phyloP scores from a whole-genome alignment of 35 echinoderm and acorn worm species.

The Eucidaris tribuloides region DNA sequence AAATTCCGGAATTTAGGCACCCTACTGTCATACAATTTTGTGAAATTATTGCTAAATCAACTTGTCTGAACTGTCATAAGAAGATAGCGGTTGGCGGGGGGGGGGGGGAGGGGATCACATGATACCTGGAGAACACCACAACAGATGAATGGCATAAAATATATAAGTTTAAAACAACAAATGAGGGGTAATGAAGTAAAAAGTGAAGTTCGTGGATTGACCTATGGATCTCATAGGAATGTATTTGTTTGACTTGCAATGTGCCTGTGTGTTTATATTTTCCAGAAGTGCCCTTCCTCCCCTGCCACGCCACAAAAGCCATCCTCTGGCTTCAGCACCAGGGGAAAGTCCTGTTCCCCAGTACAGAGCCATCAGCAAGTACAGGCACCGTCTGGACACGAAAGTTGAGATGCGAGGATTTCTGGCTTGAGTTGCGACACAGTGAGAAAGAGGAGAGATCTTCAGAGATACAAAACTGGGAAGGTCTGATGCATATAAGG shows the following conservation, averaged over 20 bases:
- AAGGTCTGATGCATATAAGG: conserved; percentile 68
- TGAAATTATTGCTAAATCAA: too few species aligned
- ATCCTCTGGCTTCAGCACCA: background rate
- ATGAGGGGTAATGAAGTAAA: background rate
- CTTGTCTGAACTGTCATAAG: too few species aligned
- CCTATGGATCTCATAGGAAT: background rate
- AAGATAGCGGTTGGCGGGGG: too few species aligned
- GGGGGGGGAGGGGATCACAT: too few species aligned
- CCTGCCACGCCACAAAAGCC: background rate
- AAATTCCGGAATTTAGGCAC: too few species aligned
- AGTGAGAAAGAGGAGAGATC: conserved; percentile 70
- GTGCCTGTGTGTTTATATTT: background rate
- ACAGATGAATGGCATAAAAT: background rate
- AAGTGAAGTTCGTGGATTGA: background rate
- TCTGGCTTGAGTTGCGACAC: conserved; percentile 52
- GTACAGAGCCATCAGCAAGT: conserved; percentile 75
- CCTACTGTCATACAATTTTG: too few species aligned
- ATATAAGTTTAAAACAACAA: background rate
- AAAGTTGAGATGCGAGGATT: conserved; percentile 93
- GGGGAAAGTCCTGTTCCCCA: conserved; percentile 85
- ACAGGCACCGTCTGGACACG: conserved; percentile 84
- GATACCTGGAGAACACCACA: too few species aligned
- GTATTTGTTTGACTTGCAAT: background rate
- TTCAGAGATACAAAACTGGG: conserved; percentile 62
- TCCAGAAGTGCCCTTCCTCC: background rate